Evolutionary conservation across 2,113 vertebrate genomes (phyloP).

Genomic region (Microcebus griseorufus): DNA sequence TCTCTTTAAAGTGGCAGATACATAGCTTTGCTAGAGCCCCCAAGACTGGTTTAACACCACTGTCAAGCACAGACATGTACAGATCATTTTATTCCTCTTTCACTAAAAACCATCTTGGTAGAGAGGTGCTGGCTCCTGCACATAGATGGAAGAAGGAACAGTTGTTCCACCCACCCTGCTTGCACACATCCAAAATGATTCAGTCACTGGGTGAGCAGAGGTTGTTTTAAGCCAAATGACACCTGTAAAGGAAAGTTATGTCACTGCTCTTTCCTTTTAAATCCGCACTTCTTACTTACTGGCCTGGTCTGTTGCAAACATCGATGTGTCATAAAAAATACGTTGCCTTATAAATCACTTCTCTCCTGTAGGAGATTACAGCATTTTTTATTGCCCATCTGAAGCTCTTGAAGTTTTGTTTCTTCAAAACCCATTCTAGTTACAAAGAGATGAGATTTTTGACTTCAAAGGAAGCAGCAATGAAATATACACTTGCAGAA

Average conservation of each 20-base stretch:
- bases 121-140: neutral
- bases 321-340: conserved; percentile 56
- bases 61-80: neutral
- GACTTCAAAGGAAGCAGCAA: conserved; percentile 54
- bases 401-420: conserved; percentile 58
- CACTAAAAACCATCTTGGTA: neutral
- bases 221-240: conserved; percentile 64
- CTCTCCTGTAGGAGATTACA: conserved; percentile 64
- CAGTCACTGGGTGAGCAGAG: neutral
- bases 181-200: conserved; percentile 21
- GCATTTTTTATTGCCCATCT: conserved; percentile 68
- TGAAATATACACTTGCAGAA: conserved; percentile 38
- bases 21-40: neutral
- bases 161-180: neutral
- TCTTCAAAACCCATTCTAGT: conserved; percentile 41
- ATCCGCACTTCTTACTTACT: conserved; percentile 58
- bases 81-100: neutral
- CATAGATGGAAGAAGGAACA: neutral
- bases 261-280: conserved; percentile 51
- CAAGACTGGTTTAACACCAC: neutral
- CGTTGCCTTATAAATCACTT: conserved; percentile 64
- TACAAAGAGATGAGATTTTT: conserved; percentile 66
- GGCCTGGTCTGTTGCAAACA: conserved; percentile 59
- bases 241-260: conserved; percentile 56
- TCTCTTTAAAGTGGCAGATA: neutral